These are phyloP conservation scores for Daptonema setosum DNA, from an alignment of 2,888 invertebrate genomes.

Conservation along the genomic window DNA sequence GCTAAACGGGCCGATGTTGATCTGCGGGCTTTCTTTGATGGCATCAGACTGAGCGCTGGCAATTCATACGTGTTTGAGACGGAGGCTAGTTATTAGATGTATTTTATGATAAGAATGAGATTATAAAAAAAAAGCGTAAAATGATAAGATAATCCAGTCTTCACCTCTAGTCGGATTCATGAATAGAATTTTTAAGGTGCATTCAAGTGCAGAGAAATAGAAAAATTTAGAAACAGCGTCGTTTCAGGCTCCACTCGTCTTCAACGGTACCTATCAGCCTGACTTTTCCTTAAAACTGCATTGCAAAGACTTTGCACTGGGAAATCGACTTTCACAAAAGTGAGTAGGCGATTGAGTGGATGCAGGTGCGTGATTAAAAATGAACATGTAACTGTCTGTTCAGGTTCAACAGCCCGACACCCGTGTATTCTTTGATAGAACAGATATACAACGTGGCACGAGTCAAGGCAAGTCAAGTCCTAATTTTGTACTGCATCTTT, in stretches of 20 bases:
- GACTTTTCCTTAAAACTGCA: not conserved
- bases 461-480: not conserved
- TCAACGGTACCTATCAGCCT: conserved; percentile 2
- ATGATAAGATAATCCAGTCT: too few relatives aligned
- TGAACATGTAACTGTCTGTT: not conserved
- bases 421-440: not conserved
- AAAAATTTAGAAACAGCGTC: too few relatives aligned
- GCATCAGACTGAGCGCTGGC: conserved; percentile 3
- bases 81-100: too few relatives aligned
- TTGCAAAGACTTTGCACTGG: conserved; percentile 2
- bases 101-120: too few relatives aligned
- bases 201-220: too few relatives aligned
- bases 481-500: not conserved
- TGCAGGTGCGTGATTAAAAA: not conserved
- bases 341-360: too few relatives aligned
- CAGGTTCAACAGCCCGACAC: not conserved
- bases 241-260: conserved; percentile 1
- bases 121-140: too few relatives aligned
- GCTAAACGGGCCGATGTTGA: conserved; percentile 1
- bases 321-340: not conserved
- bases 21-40: conserved; percentile 1
- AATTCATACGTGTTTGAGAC: conserved; percentile 3
- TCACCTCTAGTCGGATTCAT: too few relatives aligned
- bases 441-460: not conserved
- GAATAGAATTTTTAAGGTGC: too few relatives aligned